Base-by-base conservation (phyloP, 2,113 vertebrate genomes). In the Aegotheles bennettii region DNA sequence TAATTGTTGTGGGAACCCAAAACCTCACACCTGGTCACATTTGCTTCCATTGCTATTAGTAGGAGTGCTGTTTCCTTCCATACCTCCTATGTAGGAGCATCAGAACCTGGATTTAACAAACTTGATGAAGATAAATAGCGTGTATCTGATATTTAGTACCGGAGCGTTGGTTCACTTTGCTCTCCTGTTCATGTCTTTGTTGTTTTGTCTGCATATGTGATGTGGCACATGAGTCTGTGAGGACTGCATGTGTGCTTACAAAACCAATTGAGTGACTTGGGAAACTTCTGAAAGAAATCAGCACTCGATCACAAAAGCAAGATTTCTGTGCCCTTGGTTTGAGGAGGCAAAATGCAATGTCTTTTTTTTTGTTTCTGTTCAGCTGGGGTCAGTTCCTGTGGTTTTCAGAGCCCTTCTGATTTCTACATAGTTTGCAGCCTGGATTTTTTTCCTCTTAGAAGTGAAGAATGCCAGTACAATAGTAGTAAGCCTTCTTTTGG, bases 371-470 rank as follows among this genome's bases (percentile, higher is more conserved):
- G n/a, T n/a, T 91, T 51, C 53, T 3, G 9, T 43, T 87, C 57
- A 82, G 11, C 40, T 54, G 16, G 35, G 29, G 50, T 65, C 6
- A 0, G 8, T 84, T 51, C 7, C 17, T 25, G 36, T 48, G 43
- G 28, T 56, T 53, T 88, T 93, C 59, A 67, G 20, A 13, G 20
- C 42, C 67, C n/a, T 70, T 95, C 91, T 92, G 57, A 90, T 92
- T 83, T 76, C 29, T 47, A 20, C n/a, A 14, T 33, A 69, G 23
- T 35, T 26, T 70, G 23, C 33, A 67, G 67, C 21, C 26, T 88
- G 59, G 45, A 59, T 83, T 83, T 90, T 80, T 70, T 42, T 45
- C 33, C 33, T 48, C 50, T 86, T 38, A 77, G 54, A 86, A 80
- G 28, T 31, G 13, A 61, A 85, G 45, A n/a, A 92, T 88, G 50